Conservation (phyloP, 2,888 invertebrate species). For the Megamerina dolium region DNA sequence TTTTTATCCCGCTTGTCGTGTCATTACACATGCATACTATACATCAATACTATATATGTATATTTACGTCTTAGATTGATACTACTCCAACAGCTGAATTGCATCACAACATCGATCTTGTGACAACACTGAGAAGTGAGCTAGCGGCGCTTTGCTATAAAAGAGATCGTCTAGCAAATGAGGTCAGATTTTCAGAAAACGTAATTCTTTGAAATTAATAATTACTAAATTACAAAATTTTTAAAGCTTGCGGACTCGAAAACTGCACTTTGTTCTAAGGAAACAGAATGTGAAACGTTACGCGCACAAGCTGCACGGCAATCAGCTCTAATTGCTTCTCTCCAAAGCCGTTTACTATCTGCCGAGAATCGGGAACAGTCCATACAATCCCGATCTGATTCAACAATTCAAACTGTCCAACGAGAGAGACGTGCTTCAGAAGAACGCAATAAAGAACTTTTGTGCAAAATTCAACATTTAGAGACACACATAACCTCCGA, state of each 20-base stretch:
- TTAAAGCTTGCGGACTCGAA: slow-evolving; percentile 64
- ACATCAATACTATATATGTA: too few species aligned
- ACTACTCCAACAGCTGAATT: slow-evolving; percentile 23
- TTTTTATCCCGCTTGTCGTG: too few species aligned
- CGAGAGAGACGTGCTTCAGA: slow-evolving; percentile 67
- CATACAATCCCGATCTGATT: slow-evolving; percentile 59
- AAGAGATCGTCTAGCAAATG: slow-evolving; percentile 69
- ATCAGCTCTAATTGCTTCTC: slow-evolving; percentile 70
- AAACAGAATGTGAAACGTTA: slow-evolving; percentile 74
- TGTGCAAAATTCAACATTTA: slow-evolving; percentile 65
- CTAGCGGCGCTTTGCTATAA: slow-evolving; percentile 79
- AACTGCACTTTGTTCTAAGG: slow-evolving; percentile 63
- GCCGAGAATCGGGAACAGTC: slow-evolving; percentile 72
- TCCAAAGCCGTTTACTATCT: slow-evolving; percentile 72
- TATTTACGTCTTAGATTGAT: slow-evolving; percentile 28
- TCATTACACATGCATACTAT: too few species aligned
- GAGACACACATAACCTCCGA: slow-evolving; percentile 68
- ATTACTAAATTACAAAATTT: background rate
- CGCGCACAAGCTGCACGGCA: slow-evolving; percentile 80
- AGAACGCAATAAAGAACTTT: slow-evolving; percentile 70
- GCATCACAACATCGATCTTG: slow-evolving; percentile 57
- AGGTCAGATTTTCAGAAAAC: slow-evolving; percentile 52
- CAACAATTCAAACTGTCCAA: slow-evolving; percentile 67
- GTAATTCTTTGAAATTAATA: background rate
- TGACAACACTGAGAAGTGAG: slow-evolving; percentile 74